Base-by-base conservation (phyloP, 2,888 invertebrate genomes). In the Balanococcus diminutus region DNA sequence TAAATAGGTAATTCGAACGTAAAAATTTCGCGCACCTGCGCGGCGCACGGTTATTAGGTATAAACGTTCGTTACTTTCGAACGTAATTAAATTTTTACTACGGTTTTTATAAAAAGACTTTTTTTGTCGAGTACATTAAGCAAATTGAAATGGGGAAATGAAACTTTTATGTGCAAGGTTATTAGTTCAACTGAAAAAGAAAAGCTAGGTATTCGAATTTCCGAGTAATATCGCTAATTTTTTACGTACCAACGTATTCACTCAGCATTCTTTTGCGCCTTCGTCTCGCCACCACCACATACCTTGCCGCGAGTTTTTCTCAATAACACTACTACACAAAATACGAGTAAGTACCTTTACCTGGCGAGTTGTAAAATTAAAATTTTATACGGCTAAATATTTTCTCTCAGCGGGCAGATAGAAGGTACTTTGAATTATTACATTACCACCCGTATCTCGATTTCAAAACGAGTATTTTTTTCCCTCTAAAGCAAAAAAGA, bases 21-120 rank as follows among this genome's bases (percentile, higher is more conserved):
- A 25, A 67, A 67, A 67, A 67, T 25, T 25, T 67, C 61, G 61
- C 61, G 61, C 61, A 67, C 51, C 51, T n/a, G 11, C 25, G n/a
- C n/a, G n/a, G n/a, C n/a, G n/a, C n/a, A n/a, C n/a, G n/a, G 25
- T 67, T 67, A 67, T 67, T n/a, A n/a, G n/a, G n/a, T 67, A 67
- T 67, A 67, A 67, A 67, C 14, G 61, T 67, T 67, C 28, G 61
- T 67, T 67, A 67, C 61, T 11, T 67, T 67, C 61, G 61, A 67
- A 67, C 61, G 61, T 28, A 67, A 67, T 67, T 67, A 67, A 67
- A 67, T 67, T 67, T 67, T 67, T 67, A 67, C 61, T 67, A 67
- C 61, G 61, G 61, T 67, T 67, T 67, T 67, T 67, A 67, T 28
- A 67, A 67, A 67, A 25, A 67, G 61, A 14, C 61, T 67, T 67